phyloP scores from a whole-genome alignment of 2,888 invertebrate species.

The Agonopterix heracliana region DNA sequence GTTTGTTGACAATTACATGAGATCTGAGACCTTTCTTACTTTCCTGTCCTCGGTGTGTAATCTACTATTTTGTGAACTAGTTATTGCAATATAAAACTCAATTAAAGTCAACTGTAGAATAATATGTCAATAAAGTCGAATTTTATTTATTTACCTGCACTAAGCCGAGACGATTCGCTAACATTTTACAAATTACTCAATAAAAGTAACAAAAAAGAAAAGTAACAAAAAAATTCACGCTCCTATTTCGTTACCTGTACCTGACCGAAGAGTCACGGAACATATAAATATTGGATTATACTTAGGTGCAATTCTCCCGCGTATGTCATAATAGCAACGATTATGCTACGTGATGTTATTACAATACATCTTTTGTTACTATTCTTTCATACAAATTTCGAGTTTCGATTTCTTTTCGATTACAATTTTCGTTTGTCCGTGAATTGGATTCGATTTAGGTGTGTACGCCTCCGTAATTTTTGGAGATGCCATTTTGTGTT shows the following conservation, averaged over 20 bases:
- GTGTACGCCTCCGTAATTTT: conserved; percentile 54
- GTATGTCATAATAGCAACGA: conserved; percentile 73
- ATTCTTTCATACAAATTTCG: conserved; percentile 35
- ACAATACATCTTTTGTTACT: conserved; percentile 53
- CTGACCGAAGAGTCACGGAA: conserved; percentile 43
- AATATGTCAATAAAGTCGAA: too few relatives aligned
- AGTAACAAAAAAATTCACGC: neutral
- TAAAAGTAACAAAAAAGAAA: conserved; percentile 7
- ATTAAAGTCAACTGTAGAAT: too few relatives aligned
- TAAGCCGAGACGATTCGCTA: too few relatives aligned
- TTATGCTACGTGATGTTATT: conserved; percentile 75
- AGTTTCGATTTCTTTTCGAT: conserved; percentile 65
- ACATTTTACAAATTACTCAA: conserved; percentile 2
- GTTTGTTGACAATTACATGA: too few relatives aligned
- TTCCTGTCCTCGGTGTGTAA: too few relatives aligned
- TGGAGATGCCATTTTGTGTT: conserved; percentile 21
- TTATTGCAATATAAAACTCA: too few relatives aligned
- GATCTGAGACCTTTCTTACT: too few relatives aligned
- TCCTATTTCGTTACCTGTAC: conserved; percentile 8
- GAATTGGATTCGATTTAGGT: conserved; percentile 52
- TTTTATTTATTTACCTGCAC: too few relatives aligned
- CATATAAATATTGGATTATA: conserved; percentile 75
- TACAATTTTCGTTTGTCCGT: conserved; percentile 48
- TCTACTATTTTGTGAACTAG: too few relatives aligned
- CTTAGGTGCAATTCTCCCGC: conserved; percentile 68